These are phyloP conservation scores for Dinoponera quadriceps DNA, from an alignment of 1,140 invertebrate genomes.

Conservation along the genomic window DNA sequence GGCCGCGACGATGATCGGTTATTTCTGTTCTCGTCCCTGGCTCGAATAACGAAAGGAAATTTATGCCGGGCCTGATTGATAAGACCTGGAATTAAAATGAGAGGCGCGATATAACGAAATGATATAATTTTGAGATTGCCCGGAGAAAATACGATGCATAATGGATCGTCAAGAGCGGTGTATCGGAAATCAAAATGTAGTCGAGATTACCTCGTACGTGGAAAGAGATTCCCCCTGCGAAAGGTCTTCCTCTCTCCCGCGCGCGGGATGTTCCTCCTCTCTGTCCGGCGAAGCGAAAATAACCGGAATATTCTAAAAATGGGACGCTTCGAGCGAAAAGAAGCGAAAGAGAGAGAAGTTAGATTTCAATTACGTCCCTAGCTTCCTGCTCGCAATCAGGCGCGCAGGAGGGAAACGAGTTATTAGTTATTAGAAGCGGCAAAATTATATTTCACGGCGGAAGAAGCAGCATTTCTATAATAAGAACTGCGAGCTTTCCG, in stretches of 20 bases:
- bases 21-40: conserved; percentile 15
- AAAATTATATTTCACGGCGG: neutral
- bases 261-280: too few relatives aligned
- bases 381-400: conserved; percentile 6
- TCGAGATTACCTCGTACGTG: too few relatives aligned
- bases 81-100: conserved; percentile 34
- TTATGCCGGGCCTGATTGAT: conserved; percentile 10
- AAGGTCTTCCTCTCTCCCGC: neutral
- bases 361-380: conserved; percentile 23
- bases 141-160: neutral
- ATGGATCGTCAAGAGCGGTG: neutral
- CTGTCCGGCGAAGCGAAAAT: neutral
- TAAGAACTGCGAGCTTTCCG: conserved; percentile 4
- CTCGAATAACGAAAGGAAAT: conserved; percentile 19
- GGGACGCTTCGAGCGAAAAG: neutral
- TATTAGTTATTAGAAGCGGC: conserved; percentile 36
- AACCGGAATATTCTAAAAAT: conserved; percentile 17
- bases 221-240: neutral
- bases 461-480: neutral
- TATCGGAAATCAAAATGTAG: too few relatives aligned
- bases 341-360: neutral
- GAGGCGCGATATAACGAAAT: neutral
- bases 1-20: conserved; percentile 19
- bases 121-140: neutral
- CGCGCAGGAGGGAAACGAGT: neutral